Evolutionary conservation across 2,113 vertebrate genomes (phyloP).

Genomic region (Athene noctua): DNA sequence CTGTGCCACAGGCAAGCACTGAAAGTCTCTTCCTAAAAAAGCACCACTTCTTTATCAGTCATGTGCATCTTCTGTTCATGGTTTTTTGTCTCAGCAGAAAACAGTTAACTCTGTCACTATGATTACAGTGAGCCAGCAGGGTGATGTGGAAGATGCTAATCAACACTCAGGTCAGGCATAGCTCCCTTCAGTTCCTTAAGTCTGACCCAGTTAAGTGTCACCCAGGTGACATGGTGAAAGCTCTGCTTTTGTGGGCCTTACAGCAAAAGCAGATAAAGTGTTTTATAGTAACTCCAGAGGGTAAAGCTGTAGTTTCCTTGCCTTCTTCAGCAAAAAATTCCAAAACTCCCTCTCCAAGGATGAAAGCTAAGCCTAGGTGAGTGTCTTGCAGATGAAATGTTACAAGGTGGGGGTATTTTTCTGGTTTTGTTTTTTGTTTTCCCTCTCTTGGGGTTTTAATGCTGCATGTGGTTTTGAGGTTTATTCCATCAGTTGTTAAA

Average conservation of each 20-base stretch:
- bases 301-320: neutral
- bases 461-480: neutral
- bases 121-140: neutral
- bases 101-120: neutral
- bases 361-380: slow-evolving; percentile 45
- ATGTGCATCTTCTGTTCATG: neutral
- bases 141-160: neutral
- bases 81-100: slow-evolving; percentile 21
- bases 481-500: neutral
- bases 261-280: neutral
- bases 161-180: slow-evolving; percentile 56
- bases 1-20: neutral
- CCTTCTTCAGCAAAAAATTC: neutral
- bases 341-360: neutral
- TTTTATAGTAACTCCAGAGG: neutral
- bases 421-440: neutral
- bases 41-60: neutral
- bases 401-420: neutral
- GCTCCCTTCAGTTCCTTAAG: neutral
- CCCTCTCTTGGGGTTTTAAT: neutral
- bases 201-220: neutral
- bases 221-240: neutral
- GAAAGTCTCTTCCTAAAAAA: neutral
- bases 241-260: neutral
- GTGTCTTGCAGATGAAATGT: neutral